Evolutionary conservation across 2,888 invertebrate species (phyloP), one percentile per base, ranked within the genome.

Genomic region (Ornithoptera priamus): DNA sequence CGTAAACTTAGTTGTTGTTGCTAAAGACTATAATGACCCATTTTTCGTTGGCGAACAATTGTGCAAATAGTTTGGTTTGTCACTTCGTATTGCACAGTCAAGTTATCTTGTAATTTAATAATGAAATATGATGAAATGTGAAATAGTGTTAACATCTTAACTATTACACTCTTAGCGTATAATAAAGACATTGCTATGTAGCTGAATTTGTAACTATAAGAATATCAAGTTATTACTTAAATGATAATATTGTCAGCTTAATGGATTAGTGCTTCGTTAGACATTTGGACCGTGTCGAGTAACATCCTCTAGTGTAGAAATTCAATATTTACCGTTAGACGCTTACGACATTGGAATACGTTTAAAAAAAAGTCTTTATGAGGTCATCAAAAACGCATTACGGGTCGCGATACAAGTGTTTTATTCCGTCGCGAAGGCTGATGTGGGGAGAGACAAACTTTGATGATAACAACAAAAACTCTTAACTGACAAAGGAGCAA

Each of bases 341-440:
- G 15, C 8, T 57, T 57, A 20, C 8, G 17, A 24, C 17, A 59
- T 59, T 17, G 1, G 15, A 30, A 17, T 59, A 59, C 20, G 15
- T 24, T 30, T 30, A 59, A 17, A 59, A 59, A 59, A 24, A 61
- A 39, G 61, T 61, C n/a, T 15, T 63, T 56, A 53, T 12, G 30
- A 56, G 12, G 39, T 39, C 64, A 57, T 64, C 56, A 64, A 56
- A 64, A 64, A 64, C 64, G 53, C 64, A 64, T 64, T 64, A 64
- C 36, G 57, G 20, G 3, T 50, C 22, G n/a, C 18, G 53, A 56
- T 64, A 39, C 42, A 20, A 36, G 39, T 61, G 18, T 62, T 10
- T 46, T 46, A 50, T 50, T 5, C 22, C 24, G 30, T 50, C 18
- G 24, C 46, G 62, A 62, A 53, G 50, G 50, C 22, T 24, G 42